These are phyloP conservation scores for Erannis defoliaria DNA, from an alignment of 2,888 invertebrate species.

Conservation along the genomic window DNA sequence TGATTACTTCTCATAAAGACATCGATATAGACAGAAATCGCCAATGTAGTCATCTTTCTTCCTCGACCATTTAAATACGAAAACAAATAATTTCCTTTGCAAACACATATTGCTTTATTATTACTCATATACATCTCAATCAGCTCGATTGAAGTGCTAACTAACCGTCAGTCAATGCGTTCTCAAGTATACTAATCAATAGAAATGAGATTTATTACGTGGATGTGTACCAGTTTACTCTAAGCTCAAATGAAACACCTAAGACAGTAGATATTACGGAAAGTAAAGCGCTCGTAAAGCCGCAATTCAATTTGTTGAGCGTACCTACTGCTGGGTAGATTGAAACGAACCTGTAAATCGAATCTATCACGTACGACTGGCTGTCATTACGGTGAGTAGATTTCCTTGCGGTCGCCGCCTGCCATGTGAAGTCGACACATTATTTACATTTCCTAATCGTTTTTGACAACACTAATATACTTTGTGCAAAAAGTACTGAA, in stretches of 20 bases:
- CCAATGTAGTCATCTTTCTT: not conserved
- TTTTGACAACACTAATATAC: too few relatives aligned
- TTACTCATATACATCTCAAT: constrained; percentile 44
- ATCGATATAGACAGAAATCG: not conserved
- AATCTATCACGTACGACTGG: constrained; percentile 79
- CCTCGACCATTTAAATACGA: not conserved
- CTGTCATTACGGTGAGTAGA: constrained; percentile 73
- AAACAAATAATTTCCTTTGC: constrained; percentile 5
- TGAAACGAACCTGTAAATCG: constrained; percentile 82
- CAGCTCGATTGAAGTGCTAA: constrained; percentile 48
- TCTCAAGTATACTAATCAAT: constrained; percentile 54
- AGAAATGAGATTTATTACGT: constrained; percentile 55
- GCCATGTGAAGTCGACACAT: constrained; percentile 44
- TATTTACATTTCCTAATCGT: constrained; percentile 37
- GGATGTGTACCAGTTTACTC: constrained; percentile 33
- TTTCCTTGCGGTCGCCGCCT: constrained; percentile 75
- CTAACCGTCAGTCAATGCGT: constrained; percentile 50
- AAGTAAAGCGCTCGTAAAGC: constrained; percentile 74
- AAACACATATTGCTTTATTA: constrained; percentile 21
- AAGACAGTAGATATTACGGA: constrained; percentile 60
- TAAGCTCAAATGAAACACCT: constrained; percentile 20
- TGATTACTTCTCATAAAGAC: constrained; percentile 6
- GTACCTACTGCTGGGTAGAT: constrained; percentile 70
- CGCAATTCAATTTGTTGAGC: constrained; percentile 77
- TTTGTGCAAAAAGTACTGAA: too few relatives aligned